A percentile compares a stretch with the other conserved stretches of the same genome.
Evolutionary conservation across 2,888 invertebrate species (phyloP).

Genomic region (Tenthredo notha): DNA sequence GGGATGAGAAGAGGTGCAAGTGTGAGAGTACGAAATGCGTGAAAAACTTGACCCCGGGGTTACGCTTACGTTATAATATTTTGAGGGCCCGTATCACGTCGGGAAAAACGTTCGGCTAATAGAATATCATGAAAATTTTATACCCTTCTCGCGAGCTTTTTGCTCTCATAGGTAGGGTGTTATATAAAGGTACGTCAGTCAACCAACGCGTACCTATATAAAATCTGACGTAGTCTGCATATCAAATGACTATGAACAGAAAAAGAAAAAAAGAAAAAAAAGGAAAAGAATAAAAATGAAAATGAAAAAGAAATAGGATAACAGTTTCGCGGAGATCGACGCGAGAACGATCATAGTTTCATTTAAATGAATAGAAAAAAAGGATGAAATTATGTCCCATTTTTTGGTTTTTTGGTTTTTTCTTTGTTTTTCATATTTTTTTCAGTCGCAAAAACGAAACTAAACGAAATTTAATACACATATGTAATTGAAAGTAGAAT

Average conservation of each 20-base stretch:
- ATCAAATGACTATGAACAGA: conserved; percentile 66
- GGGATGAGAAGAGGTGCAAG: no score
- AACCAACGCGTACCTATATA: conserved; percentile 63
- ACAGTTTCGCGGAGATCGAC: no score
- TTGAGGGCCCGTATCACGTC: conserved; percentile 61
- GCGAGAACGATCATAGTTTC: no score
- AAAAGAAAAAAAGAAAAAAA: conserved; percentile 35
- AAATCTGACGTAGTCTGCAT: conserved; percentile 70
- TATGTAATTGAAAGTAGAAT: conserved; percentile 74
- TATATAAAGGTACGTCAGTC: conserved; percentile 70
- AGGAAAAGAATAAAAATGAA: conserved; percentile 6
- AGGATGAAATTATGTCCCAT: no score
- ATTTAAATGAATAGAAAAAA: not conserved
- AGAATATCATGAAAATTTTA: conserved; percentile 79
- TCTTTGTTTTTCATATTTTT: no score
- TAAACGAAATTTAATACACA: not conserved
- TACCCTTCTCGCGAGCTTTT: conserved; percentile 68
- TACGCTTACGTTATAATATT: not conserved
- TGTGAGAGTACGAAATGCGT: no score
- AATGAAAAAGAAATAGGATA: not conserved
- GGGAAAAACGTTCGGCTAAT: conserved; percentile 73
- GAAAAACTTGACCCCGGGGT: not conserved
- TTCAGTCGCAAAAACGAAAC: no score
- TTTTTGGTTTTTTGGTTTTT: no score
- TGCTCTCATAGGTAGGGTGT: not conserved